A percentile compares a stretch with the other conserved stretches of the same genome.
Conservation (phyloP, 2,797 vertebrate genomes). For the Pagetopsis macropterus region DNA sequence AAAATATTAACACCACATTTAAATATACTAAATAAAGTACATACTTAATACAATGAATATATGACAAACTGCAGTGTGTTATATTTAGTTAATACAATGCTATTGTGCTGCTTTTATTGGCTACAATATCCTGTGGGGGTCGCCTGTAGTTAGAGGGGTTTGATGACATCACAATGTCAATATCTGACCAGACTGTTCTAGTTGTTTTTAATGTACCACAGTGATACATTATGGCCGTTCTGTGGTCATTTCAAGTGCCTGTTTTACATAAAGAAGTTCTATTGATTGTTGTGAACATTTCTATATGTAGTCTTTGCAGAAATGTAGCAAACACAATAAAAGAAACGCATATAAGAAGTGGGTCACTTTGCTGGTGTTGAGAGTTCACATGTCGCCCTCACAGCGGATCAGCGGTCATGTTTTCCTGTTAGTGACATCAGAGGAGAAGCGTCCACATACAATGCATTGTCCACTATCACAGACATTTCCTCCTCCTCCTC, state of each 20-base stretch:
- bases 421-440: constrained; percentile 22
- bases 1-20: too few species aligned
- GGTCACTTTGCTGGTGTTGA: background rate
- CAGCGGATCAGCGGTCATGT: background rate
- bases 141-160: background rate
- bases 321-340: background rate
- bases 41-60: too few species aligned
- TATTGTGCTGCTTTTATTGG: background rate
- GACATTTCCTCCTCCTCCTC: constrained; percentile 20
- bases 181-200: background rate
- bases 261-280: background rate
- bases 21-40: too few species aligned
- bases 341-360: background rate
- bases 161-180: background rate
- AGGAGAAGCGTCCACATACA: background rate
- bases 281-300: background rate
- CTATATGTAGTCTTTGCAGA: background rate
- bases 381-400: background rate
- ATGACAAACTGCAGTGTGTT: too few species aligned
- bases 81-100: too few species aligned
- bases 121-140: background rate
- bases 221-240: background rate
- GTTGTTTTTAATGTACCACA: background rate
- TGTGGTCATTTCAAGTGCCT: background rate
- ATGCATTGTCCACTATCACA: constrained; percentile 18